Evolutionary conservation across 2,797 vertebrate genomes (phyloP).

Genomic region (Lepidocolaptes lacrymiger): DNA sequence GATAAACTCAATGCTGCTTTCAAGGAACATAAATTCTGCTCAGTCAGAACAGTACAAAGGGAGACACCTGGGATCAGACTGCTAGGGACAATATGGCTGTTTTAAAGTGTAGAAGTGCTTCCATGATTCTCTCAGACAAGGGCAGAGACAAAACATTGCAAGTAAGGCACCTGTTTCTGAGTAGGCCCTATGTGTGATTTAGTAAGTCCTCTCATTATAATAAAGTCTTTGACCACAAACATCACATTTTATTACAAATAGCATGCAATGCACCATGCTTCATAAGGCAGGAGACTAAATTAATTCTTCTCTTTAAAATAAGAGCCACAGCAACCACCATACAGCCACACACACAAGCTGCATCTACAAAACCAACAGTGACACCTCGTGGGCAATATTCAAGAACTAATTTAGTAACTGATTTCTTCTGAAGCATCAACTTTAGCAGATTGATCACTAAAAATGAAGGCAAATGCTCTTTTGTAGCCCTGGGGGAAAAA

Average conservation of each 20-base stretch:
- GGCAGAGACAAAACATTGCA: neutral
- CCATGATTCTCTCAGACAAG: neutral
- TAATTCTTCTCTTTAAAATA: neutral
- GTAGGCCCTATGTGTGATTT: neutral
- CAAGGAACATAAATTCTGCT: neutral
- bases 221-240: neutral
- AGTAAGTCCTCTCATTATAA: neutral
- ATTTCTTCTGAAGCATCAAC: neutral
- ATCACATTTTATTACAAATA: neutral
- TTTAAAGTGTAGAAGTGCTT: neutral
- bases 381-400: conserved; percentile 29
- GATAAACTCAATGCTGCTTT: neutral
- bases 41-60: neutral
- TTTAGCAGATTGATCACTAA: neutral
- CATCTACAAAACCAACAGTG: neutral
- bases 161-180: neutral
- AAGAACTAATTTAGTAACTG: neutral
- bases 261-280: neutral
- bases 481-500: neutral
- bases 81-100: neutral
- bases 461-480: neutral
- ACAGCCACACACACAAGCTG: accelerated
- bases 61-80: neutral
- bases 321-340: neutral
- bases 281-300: neutral